Base-by-base conservation (phyloP, 2,797 vertebrate genomes). In the Myioborus melanocephalus region DNA sequence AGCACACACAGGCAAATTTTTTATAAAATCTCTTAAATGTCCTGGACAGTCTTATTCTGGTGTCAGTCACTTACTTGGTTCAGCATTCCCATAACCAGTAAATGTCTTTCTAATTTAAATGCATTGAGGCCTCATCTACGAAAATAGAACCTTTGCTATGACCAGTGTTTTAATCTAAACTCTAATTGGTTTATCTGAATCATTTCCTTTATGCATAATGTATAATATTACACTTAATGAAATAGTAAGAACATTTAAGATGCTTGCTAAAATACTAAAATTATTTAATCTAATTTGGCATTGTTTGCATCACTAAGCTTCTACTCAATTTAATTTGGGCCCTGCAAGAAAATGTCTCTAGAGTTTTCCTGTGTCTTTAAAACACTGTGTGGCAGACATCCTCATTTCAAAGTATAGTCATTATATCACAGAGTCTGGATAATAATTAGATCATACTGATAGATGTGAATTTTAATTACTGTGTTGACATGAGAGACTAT, bases 71-170 rank as follows among this genome's bases (percentile, higher is more conserved):
- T 96, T 82, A 79, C 30, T 96, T 93, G 66, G 64, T 83, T 90
- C 53, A 91, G 27, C n/a, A 60, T 61, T 88, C 16, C 41, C 23
- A 21, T 80, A 85, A 64, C 10, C n/a, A 83, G 39, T 41, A 79
- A 55, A 5, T 82, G 20, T 75, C 60, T 89, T 91, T 57, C 71
- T 87, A 95, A 95, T 95, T 85, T 64, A 93, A 96, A 64, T 83
- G 7, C 57, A 81, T 10, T 79, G 50, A 79, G 22, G 5, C 5
- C 70, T 92, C 69, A 32, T 91, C 90, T 94, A 69, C 39, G 92
- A 70, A 95, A 64, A 56, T 53, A 55, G 80, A 94, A 80, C n/a
- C 10, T 89, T 59, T 79, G 47, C 75, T 90, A 84, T 68, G 37
- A 83, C 26, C 6, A 59, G 4, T 43, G 71, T 66, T 90, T 94